phyloP scores from a whole-genome alignment of 2,797 vertebrate genomes.

The Malacoraja senta region DNA sequence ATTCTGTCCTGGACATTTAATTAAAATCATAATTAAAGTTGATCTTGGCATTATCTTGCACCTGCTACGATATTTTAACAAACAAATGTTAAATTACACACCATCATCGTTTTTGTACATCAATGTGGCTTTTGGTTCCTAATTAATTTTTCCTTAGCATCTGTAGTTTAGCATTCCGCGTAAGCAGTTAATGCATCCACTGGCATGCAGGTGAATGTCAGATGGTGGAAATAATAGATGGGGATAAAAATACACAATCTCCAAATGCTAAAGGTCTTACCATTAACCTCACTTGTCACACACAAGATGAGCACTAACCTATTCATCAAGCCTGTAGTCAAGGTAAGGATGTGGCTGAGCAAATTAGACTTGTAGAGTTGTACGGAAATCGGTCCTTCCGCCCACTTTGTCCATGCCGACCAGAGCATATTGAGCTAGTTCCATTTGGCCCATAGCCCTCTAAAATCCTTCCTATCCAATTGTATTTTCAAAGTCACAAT shows the following conservation, averaged over 20 bases:
- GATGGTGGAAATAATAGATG: neutral
- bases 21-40: slow-evolving; percentile 86
- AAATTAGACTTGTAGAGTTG: no score
- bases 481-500: no score
- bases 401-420: no score
- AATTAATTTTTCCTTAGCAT: slow-evolving; percentile 27
- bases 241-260: neutral
- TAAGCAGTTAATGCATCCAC: neutral
- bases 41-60: slow-evolving; percentile 82
- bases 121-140: slow-evolving; percentile 3
- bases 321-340: neutral
- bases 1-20: slow-evolving; percentile 62
- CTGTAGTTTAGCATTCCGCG: neutral
- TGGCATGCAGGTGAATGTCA: slow-evolving; percentile 11
- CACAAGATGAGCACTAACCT: neutral
- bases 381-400: no score
- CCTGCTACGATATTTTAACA: slow-evolving; percentile 64
- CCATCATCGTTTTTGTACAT: neutral
- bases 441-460: no score
- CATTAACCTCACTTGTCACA: neutral
- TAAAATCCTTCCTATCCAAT: no score
- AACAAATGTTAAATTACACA: slow-evolving; percentile 60
- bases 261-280: neutral
- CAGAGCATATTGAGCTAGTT: no score
- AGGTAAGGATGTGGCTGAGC: no score